phyloP scores from a whole-genome alignment of 2,888 invertebrate genomes.

The Andrena praecox region DNA sequence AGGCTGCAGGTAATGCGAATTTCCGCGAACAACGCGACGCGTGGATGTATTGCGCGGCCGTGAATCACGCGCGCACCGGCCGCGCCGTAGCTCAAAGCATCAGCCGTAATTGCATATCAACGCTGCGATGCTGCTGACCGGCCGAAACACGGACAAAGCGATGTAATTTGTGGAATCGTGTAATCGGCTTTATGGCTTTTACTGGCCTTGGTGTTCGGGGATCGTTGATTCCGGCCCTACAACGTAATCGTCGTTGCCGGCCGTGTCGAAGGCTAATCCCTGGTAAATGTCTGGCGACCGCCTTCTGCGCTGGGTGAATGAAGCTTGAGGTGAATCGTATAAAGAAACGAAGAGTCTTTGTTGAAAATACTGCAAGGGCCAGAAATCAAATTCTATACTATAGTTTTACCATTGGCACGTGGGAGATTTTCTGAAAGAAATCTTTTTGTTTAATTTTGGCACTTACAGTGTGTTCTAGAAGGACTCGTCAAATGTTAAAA shows the following conservation, averaged over 20 bases:
- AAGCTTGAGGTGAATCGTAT: no score
- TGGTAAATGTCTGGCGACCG: background rate
- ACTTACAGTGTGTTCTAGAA: no score
- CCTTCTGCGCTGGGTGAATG: background rate
- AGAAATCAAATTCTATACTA: no score
- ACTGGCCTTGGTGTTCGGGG: slow-evolving; percentile 18
- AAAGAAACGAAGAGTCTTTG: no score
- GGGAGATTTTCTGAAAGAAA: no score
- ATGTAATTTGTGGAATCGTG: slow-evolving; percentile 48
- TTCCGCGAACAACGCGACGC: background rate
- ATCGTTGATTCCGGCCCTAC: background rate
- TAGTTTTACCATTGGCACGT: no score
- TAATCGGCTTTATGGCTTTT: slow-evolving; percentile 63
- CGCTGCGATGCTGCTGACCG: slow-evolving; percentile 28
- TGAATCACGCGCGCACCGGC: background rate
- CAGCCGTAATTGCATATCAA: slow-evolving; percentile 54
- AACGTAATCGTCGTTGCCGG: slow-evolving; percentile 25
- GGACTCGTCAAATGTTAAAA: no score
- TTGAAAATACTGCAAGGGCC: no score
- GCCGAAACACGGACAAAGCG: slow-evolving; percentile 44
- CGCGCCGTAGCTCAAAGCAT: slow-evolving; percentile 27
- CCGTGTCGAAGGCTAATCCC: background rate
- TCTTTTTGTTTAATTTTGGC: no score
- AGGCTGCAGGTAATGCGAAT: background rate
- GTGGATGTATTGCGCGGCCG: background rate